Base-by-base conservation (phyloP, 1,140 invertebrate genomes). In the Lepidurus packardi region DNA sequence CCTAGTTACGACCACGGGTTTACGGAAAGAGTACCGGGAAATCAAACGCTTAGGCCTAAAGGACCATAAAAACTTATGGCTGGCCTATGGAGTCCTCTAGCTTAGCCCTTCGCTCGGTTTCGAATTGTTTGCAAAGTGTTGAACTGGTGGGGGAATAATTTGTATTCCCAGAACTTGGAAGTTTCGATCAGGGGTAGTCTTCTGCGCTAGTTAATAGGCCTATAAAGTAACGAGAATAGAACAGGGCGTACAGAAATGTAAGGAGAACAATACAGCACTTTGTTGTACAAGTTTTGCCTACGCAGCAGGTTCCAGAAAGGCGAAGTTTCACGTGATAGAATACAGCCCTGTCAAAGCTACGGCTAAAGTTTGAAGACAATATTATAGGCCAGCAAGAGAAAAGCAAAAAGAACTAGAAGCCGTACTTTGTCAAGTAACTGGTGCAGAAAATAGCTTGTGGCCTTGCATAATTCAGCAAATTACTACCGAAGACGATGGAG, bases 21-120 rank as follows among this genome's bases (percentile, higher is more conserved):
- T 1, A 65, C 53, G 53, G 53, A 65, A 65, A 65, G 21, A 65
- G 53, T 65, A 65, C 53, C 53, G 53, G 53, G 53, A 65, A 65
- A 65, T 65, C 53, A n/a, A 21, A 65, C 53, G 53, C 53, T 65
- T 65, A 65, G 53, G 53, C 53, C 53, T 65, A 65, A 7, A 65
- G 53, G 53, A 65, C 53, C 53, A 65, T 65, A 65, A 65, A 65
- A 65, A 65, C 21, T 13, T 65, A 65, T 13, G 53, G 21, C 34
- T 34, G 53, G 16, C 21, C 8, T 65, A 65, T 65, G 53, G 53
- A n/a, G 13, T 65, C 10, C 53, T 65, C 21, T 65, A 65, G 9
- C 16, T 21, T 21, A n/a, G 53, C 16, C 21, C 53, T 65, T 21
- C n/a, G 53, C 53, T 21, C n/a, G 21, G 53, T 65, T 8, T 65